Evolutionary conservation across 2,113 vertebrate species (phyloP).

Genomic region (Triplophysa tibetana): DNA sequence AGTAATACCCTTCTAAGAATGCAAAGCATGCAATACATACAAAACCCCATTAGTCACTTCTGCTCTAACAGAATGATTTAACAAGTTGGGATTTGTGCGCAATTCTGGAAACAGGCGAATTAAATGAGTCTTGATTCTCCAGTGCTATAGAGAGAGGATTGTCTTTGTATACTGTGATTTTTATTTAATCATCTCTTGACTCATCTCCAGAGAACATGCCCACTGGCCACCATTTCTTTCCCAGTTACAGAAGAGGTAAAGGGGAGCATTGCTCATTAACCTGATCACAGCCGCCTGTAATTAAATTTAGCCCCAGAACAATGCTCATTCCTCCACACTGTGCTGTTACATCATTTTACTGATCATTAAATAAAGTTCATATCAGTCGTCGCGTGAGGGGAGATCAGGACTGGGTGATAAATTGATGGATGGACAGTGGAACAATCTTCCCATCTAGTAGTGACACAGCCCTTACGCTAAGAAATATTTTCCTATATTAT

Average conservation of each 20-base stretch:
- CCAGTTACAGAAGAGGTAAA: conserved; percentile 26
- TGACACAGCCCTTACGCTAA: too few relatives aligned
- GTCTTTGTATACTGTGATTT: conserved; percentile 24
- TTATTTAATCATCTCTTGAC: conserved; percentile 44
- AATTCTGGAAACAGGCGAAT: too few relatives aligned
- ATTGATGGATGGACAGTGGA: neutral
- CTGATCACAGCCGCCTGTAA: conserved; percentile 46
- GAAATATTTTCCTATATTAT: too few relatives aligned
- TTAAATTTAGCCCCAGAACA: conserved; percentile 45
- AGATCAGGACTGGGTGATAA: conserved; percentile 21
- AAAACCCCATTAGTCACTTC: neutral
- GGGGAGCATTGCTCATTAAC: conserved; percentile 18
- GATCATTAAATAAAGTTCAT: conserved; percentile 42
- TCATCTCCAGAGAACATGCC: conserved; percentile 43
- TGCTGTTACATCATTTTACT: conserved; percentile 41
- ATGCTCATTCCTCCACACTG: conserved; percentile 29
- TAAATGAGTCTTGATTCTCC: conserved; percentile 18
- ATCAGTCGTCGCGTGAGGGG: neutral
- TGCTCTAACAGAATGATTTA: conserved; percentile 10
- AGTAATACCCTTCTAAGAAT: neutral
- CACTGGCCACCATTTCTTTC: conserved; percentile 39
- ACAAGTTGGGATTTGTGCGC: conserved; percentile 1
- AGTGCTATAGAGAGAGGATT: neutral
- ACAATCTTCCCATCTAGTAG: too few relatives aligned
- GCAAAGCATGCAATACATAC: neutral